phyloP scores from a whole-genome alignment of 2,888 invertebrate genomes.

The Leucoma salicis region DNA sequence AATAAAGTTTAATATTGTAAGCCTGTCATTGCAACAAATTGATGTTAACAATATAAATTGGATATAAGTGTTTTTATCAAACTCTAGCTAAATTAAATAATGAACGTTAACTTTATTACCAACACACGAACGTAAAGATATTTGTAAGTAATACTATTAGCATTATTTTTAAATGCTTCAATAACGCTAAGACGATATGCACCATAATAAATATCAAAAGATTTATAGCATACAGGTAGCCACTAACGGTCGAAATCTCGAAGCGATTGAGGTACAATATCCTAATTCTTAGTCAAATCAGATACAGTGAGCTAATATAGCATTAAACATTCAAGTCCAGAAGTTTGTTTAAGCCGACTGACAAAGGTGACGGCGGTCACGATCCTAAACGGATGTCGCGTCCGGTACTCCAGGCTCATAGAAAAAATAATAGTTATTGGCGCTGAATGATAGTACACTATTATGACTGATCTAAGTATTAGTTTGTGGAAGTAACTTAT shows the following conservation, averaged over 20 bases:
- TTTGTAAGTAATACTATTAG: neutral
- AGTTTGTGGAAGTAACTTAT: constrained; percentile 13
- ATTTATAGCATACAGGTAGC: neutral
- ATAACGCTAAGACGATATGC: neutral
- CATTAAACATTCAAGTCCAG: constrained; percentile 66
- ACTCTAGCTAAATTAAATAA: too few relatives aligned
- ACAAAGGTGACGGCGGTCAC: constrained; percentile 61
- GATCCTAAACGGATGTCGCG: constrained; percentile 68
- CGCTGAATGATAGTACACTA: constrained; percentile 33
- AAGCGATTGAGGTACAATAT: constrained; percentile 10
- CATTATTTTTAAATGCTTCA: neutral
- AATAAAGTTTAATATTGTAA: too few relatives aligned
- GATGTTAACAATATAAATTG: too few relatives aligned
- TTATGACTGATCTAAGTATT: constrained; percentile 27
- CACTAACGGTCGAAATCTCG: constrained; percentile 4
- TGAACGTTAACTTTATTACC: too few relatives aligned
- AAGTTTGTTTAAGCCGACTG: constrained; percentile 50
- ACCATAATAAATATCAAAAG: neutral
- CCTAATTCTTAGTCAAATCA: constrained; percentile 34
- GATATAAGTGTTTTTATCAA: too few relatives aligned
- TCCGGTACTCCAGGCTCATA: constrained; percentile 53
- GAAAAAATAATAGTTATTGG: constrained; percentile 38
- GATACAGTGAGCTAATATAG: constrained; percentile 54
- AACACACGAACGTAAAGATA: neutral
- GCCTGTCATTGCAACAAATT: too few relatives aligned